Evolutionary conservation across 2,888 invertebrate species (phyloP).

Genomic region (Cheiracanthium punctorium): DNA sequence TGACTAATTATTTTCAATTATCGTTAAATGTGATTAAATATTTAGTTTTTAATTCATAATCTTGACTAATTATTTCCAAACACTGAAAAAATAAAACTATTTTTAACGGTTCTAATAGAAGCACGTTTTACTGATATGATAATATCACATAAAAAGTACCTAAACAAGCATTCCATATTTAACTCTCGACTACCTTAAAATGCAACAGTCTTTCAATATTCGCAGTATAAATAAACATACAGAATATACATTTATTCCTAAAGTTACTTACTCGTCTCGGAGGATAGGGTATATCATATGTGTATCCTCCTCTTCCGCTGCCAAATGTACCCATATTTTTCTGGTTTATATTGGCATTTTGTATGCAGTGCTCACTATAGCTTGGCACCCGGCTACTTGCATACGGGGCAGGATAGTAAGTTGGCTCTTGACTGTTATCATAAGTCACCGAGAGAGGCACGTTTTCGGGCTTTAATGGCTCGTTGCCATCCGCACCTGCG

Average conservation of each 20-base stretch:
- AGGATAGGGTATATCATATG: constrained; percentile 69
- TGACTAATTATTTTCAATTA: too few species aligned
- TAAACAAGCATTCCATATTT: too few species aligned
- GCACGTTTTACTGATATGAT: too few species aligned
- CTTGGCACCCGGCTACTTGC: constrained; percentile 61
- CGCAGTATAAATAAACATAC: too few species aligned
- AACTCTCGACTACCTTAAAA: too few species aligned
- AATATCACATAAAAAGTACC: too few species aligned
- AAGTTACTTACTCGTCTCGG: constrained; percentile 47
- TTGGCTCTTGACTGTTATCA: constrained; percentile 65
- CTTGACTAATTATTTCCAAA: too few species aligned
- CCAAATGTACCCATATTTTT: constrained; percentile 64
- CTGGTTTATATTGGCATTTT: constrained; percentile 42
- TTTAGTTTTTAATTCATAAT: too few species aligned
- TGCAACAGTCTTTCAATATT: too few species aligned
- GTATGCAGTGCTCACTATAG: constrained; percentile 56
- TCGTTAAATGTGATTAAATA: too few species aligned
- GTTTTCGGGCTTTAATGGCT: constrained; percentile 61
- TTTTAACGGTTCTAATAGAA: too few species aligned
- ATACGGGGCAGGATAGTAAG: constrained; percentile 70
- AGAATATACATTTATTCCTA: background rate
- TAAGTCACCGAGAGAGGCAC: constrained; percentile 59
- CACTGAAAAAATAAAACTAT: too few species aligned
- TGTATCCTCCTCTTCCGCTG: constrained; percentile 57
- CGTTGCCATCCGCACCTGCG: constrained; percentile 60